Conservation (phyloP, 2,113 vertebrate genomes). For the Mastomys coucha region DNA sequence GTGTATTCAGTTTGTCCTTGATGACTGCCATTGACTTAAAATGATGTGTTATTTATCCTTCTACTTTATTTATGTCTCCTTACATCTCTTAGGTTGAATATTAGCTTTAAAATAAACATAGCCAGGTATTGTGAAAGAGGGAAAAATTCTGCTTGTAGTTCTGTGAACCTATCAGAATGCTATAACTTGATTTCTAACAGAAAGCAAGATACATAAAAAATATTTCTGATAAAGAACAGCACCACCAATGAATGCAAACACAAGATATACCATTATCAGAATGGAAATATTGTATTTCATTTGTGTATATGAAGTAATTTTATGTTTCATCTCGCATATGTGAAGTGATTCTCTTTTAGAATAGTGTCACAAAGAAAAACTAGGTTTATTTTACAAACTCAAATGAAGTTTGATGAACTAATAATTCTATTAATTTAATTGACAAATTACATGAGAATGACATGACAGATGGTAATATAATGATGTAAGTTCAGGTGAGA, state of each 20-base stretch:
- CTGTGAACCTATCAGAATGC: slow-evolving; percentile 13
- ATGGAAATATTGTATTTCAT: neutral
- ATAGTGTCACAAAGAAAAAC: neutral
- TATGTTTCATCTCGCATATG: neutral
- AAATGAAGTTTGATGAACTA: neutral
- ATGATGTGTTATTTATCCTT: neutral
- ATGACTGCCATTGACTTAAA: neutral
- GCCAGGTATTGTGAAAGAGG: neutral
- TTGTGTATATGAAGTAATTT: neutral
- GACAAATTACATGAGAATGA: neutral
- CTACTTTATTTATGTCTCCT: neutral
- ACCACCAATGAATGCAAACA: neutral
- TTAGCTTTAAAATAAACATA: slow-evolving; percentile 16
- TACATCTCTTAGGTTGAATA: neutral
- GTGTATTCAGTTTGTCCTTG: neutral
- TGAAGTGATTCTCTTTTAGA: neutral
- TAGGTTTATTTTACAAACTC: neutral
- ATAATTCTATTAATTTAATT: neutral
- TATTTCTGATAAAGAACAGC: neutral
- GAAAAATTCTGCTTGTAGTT: neutral
- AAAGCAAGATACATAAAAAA: neutral
- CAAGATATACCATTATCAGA: neutral
- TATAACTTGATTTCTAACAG: neutral
- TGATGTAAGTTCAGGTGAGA: neutral
- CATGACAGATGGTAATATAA: neutral